Evolutionary conservation across 2,888 invertebrate genomes (phyloP), one percentile per base, ranked within the genome.

Genomic region (Mechanitis mazaeus): DNA sequence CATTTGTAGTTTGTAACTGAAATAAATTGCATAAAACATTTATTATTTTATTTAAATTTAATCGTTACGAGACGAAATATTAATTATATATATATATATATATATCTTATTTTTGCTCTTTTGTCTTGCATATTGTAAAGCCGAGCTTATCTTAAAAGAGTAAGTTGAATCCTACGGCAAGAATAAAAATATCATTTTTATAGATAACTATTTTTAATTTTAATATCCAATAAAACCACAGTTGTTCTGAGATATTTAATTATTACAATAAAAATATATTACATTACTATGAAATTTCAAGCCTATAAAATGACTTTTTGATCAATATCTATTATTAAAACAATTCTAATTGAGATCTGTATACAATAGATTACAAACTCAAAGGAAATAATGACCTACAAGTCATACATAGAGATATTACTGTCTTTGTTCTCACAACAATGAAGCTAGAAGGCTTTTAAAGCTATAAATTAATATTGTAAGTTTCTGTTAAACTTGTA

Each of bases 391-490:
- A 50, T 50, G 50, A 50, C 50, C 6, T 6, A 35, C 4, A 35
- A 35, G 28, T 50, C 50, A 6, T 9, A n/a, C 5, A 9, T 20
- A 20, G 20, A 20, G 20, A 20, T 20, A 9, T 31, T 5, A 31
- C 28, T 31, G 50, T 50, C 50, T 31, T 50, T 50, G 50, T 50
- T 50, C 47, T 47, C 50, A 50, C 9, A 50, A 50, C 7, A 50
- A 31, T 31, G 31, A 50, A 28, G 50, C 28, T 11, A 31, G 7
- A 9, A 42, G 11, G 9, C 42, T 50, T 50, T 50, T 7, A 50
- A 31, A 31, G 2, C 2, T 47, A 11, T n/a, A 50, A 50, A 50
- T 50, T 31, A 11, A 50, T 50, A 50, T 50, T 50, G 31, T 31
- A 50, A 31, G 7, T 1, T 50, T 31, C 7, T 50, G 31, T 11